phyloP scores from a whole-genome alignment of 2,113 vertebrate species.

The Coregonus clupeaformis region DNA sequence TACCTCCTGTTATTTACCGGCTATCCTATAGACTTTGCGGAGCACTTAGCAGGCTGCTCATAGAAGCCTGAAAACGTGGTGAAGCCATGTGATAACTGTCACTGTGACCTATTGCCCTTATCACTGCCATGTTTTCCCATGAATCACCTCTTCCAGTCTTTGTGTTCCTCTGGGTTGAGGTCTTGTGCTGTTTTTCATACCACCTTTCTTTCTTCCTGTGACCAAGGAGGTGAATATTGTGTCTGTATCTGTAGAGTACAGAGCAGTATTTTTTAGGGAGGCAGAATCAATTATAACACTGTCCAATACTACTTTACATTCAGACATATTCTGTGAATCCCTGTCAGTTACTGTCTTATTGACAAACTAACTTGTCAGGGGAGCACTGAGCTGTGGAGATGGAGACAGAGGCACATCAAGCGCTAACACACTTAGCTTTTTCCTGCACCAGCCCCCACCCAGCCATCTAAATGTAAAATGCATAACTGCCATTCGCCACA shows the following conservation, averaged over 20 bases:
- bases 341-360: slow-evolving; percentile 21
- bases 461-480: slow-evolving; percentile 16
- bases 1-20: neutral
- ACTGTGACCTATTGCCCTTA: neutral
- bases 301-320: slow-evolving; percentile 20
- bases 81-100: neutral
- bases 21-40: neutral
- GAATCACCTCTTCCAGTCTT: neutral
- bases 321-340: slow-evolving; percentile 21
- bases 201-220: neutral
- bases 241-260: neutral
- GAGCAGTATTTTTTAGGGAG: neutral
- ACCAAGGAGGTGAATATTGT: neutral
- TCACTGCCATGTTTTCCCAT: neutral
- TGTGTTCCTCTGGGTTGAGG: too few relatives aligned
- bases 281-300: slow-evolving; percentile 7
- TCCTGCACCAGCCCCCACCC: slow-evolving; percentile 7
- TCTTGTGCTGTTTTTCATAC: too few relatives aligned
- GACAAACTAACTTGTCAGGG: slow-evolving; percentile 49
- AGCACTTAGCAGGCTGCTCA: neutral
- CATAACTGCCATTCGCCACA: slow-evolving; percentile 35
- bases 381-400: slow-evolving; percentile 37
- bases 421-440: too few relatives aligned
- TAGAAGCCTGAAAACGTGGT: slow-evolving; percentile 6
- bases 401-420: slow-evolving; percentile 36